phyloP scores from a whole-genome alignment of 1,140 invertebrate species.

The Drosophila kikkawai region DNA sequence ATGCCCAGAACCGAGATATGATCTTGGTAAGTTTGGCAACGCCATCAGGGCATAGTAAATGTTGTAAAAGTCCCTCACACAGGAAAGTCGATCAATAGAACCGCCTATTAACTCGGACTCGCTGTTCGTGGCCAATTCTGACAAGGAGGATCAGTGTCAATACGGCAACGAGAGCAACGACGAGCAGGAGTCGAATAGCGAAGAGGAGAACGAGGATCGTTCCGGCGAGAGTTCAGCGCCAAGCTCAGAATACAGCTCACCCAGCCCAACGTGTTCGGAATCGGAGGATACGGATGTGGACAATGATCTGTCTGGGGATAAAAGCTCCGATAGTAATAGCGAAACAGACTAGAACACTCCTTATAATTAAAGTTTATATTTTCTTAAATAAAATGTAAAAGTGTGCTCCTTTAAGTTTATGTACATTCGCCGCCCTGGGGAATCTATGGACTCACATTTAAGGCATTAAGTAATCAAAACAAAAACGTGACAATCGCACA shows the following conservation, averaged over 20 bases:
- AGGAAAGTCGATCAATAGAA: background rate
- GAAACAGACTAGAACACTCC: slow-evolving; percentile 30
- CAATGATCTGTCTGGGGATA: slow-evolving; percentile 9
- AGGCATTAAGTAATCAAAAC: slow-evolving; percentile 60
- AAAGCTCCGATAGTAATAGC: slow-evolving; percentile 6
- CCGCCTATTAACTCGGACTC: slow-evolving; percentile 5
- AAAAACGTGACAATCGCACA: slow-evolving; percentile 73
- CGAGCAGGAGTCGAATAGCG: slow-evolving; percentile 4
- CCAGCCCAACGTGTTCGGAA: slow-evolving; percentile 6
- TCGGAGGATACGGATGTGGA: slow-evolving; percentile 15
- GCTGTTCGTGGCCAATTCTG: background rate
- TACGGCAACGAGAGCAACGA: slow-evolving; percentile 12
- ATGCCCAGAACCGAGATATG: slow-evolving; percentile 30
- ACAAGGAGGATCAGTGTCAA: background rate
- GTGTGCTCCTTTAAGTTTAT: background rate
- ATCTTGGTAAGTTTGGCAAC: slow-evolving; percentile 16
- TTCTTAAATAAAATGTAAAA: slow-evolving; percentile 5
- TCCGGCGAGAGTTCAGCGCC: slow-evolving; percentile 4
- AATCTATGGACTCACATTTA: slow-evolving; percentile 8
- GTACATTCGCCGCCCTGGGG: background rate
- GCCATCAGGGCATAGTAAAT: background rate
- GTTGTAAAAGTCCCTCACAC: background rate
- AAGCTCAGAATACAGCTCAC: slow-evolving; percentile 2
- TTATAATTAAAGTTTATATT: slow-evolving; percentile 9
- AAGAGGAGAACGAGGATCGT: background rate